Percentiles rank a stretch among this genome's conserved stretches.
phyloP scores from a whole-genome alignment of 2,888 invertebrate species.

The Sylvicola fuscatus region DNA sequence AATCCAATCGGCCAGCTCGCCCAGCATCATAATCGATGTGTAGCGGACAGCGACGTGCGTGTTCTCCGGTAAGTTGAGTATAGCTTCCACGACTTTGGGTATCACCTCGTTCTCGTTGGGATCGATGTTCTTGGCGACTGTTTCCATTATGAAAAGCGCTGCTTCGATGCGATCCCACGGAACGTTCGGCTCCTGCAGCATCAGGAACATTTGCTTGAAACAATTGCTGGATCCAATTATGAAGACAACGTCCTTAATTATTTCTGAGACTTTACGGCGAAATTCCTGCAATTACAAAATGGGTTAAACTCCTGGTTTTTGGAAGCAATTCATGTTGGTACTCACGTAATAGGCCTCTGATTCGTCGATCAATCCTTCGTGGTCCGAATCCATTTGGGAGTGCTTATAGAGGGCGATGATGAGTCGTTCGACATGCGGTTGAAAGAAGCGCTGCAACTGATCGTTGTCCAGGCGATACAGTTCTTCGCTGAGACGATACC shows the following conservation, averaged over 20 bases:
- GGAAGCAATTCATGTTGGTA: constrained; percentile 6
- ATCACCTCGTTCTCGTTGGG: constrained; percentile 35
- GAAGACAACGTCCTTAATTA: constrained; percentile 92
- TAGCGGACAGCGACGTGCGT: constrained; percentile 74
- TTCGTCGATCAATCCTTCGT: constrained; percentile 66
- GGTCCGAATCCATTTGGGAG: constrained; percentile 91
- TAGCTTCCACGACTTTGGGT: constrained; percentile 82
- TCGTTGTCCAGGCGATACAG: constrained; percentile 75
- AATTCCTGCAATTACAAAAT: constrained; percentile 33
- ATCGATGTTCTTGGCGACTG: constrained; percentile 82
- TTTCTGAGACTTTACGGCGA: constrained; percentile 69
- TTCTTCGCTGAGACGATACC: constrained; percentile 91
- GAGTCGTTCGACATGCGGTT: constrained; percentile 79
- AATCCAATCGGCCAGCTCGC: constrained; percentile 91
- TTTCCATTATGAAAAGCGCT: constrained; percentile 84
- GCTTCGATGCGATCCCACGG: constrained; percentile 92
- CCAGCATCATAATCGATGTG: constrained; percentile 71
- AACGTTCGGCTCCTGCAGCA: constrained; percentile 45
- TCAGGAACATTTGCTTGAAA: constrained; percentile 75
- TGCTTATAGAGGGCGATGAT: constrained; percentile 77
- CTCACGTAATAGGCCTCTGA: constrained; percentile 59
- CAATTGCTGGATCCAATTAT: constrained; percentile 84
- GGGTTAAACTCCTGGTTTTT: background rate
- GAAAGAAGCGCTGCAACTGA: constrained; percentile 59
- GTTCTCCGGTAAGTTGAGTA: constrained; percentile 61